Percentiles rank a stretch among this genome's conserved stretches.
phyloP scores from a whole-genome alignment of 2,888 invertebrate genomes.

The Argyresthia albistria region DNA sequence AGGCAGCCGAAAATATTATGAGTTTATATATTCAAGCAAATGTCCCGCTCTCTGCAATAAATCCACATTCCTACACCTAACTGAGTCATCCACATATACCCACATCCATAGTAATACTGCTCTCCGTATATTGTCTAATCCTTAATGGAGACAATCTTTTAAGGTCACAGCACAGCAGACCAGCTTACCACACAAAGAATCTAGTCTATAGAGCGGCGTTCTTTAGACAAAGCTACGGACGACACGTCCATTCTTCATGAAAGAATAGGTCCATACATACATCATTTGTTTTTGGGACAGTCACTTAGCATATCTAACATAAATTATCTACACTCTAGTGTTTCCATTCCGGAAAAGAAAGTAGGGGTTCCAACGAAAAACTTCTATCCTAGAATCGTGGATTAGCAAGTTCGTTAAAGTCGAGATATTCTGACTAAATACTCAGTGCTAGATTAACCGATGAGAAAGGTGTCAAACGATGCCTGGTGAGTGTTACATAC shows the following conservation, averaged over 20 bases:
- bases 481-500: constrained; percentile 24
- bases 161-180: constrained; percentile 1
- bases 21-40: constrained; percentile 4
- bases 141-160: constrained; percentile 1
- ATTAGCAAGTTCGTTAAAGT: no score
- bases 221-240: no score
- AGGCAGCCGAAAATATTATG: constrained; percentile 32
- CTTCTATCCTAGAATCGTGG: no score
- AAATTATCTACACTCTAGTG: no score
- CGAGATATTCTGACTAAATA: no score
- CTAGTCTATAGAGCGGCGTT: background rate
- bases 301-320: constrained; percentile 15
- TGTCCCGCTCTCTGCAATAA: no score
- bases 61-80: no score
- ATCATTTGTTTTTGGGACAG: constrained; percentile 5
- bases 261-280: background rate
- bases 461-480: background rate
- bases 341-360: no score
- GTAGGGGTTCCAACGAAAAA: no score
- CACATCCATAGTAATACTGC: no score
- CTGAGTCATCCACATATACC: no score
- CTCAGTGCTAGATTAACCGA: background rate
- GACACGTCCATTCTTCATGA: background rate
- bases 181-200: background rate
- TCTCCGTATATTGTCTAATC: background rate